Percentiles rank a stretch among this genome's conserved stretches.
phyloP scores from a whole-genome alignment of 2,888 invertebrate species.

The Drosophila aldrichi region DNA sequence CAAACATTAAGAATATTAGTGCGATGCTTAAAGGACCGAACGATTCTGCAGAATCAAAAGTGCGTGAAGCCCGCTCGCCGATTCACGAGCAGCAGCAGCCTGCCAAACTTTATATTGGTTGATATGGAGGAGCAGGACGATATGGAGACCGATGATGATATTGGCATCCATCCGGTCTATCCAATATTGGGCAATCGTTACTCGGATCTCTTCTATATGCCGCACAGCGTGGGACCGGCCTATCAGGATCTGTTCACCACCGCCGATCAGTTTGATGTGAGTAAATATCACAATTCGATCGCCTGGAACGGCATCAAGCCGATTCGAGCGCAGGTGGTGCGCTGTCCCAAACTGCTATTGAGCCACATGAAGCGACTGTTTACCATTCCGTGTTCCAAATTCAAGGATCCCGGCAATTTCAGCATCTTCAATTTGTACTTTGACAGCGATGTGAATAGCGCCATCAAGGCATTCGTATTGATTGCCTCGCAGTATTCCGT shows the following conservation, averaged over 20 bases:
- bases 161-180: slow-evolving; percentile 10
- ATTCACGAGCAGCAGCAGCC: slow-evolving; percentile 46
- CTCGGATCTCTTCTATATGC: slow-evolving; percentile 60
- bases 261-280: slow-evolving; percentile 36
- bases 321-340: slow-evolving; percentile 29
- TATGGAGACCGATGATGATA: slow-evolving; percentile 22
- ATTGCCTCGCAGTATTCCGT: slow-evolving; percentile 44
- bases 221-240: slow-evolving; percentile 56
- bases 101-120: slow-evolving; percentile 26
- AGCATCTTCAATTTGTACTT: slow-evolving; percentile 58
- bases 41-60: slow-evolving; percentile 1
- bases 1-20: slow-evolving; percentile 29
- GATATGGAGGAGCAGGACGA: slow-evolving; percentile 47
- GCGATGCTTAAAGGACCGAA: slow-evolving; percentile 24
- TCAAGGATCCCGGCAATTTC: slow-evolving; percentile 25
- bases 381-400: slow-evolving; percentile 23
- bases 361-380: slow-evolving; percentile 39
- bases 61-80: slow-evolving; percentile 6
- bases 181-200: slow-evolving; percentile 45
- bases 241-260: slow-evolving; percentile 58
- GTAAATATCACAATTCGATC: slow-evolving; percentile 23
- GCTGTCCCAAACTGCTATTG: slow-evolving; percentile 57
- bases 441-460: slow-evolving; percentile 45
- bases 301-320: slow-evolving; percentile 25
- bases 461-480: slow-evolving; percentile 53